These are phyloP conservation scores for Drosophila trichaetosa DNA, from an alignment of 2,888 invertebrate genomes.

Conservation along the genomic window DNA sequence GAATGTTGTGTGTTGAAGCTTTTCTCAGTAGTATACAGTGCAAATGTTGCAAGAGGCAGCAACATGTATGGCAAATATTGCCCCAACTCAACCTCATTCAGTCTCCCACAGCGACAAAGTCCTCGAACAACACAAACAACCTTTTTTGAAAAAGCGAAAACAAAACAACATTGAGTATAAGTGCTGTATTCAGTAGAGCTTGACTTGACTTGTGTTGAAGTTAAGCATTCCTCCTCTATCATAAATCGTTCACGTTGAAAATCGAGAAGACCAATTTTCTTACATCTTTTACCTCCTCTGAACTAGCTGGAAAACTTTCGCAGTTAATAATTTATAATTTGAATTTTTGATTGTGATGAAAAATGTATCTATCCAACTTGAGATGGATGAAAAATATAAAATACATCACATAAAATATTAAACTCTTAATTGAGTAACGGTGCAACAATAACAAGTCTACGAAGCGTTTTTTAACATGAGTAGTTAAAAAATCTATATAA, in stretches of 20 bases:
- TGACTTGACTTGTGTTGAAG: not conserved
- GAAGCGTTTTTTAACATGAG: conserved; percentile 31
- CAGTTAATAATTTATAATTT: not conserved
- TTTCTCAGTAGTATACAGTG: conserved; percentile 27
- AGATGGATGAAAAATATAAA: not conserved
- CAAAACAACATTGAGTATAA: conserved; percentile 11
- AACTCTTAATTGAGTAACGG: conserved; percentile 1
- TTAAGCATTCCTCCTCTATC: not conserved
- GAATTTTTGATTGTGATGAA: not conserved
- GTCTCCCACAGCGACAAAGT: conserved; percentile 28
- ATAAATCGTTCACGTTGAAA: not conserved
- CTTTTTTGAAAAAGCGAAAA: conserved; percentile 34
- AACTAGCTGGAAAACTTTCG: not conserved
- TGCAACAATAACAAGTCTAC: not conserved
- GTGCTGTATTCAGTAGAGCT: not conserved
- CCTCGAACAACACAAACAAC: conserved; percentile 47
- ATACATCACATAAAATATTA: not conserved
- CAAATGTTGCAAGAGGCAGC: conserved; percentile 42
- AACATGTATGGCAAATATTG: conserved; percentile 33
- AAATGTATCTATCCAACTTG: not conserved
- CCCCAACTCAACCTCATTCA: conserved; percentile 9
- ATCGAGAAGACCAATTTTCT: not conserved
- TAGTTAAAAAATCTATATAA: conserved; percentile 26
- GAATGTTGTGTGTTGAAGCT: not conserved
- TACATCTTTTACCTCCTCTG: not conserved